phyloP scores from a whole-genome alignment of 2,113 vertebrate species.

The Cairina moschata region DNA sequence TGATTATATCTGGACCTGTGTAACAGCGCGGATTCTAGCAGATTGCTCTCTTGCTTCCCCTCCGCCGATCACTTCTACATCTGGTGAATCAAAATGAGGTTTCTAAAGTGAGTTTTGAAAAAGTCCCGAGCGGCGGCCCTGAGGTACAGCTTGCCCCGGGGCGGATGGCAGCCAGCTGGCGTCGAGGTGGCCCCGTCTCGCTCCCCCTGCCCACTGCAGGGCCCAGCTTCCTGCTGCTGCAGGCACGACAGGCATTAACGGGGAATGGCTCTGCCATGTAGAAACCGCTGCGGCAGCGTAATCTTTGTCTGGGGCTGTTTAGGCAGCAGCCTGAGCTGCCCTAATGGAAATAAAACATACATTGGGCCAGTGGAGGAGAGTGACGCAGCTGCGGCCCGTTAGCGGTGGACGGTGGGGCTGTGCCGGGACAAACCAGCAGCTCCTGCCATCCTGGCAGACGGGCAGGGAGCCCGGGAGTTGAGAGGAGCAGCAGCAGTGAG shows the following conservation, averaged over 20 bases:
- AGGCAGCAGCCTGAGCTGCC: constrained; percentile 5
- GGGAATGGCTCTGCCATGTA: not conserved
- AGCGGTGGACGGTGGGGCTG: not conserved
- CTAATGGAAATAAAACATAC: not conserved
- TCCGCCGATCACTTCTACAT: not conserved
- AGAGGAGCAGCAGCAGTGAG: not conserved
- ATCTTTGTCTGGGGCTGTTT: not conserved
- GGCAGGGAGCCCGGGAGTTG: not conserved
- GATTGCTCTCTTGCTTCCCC: not conserved
- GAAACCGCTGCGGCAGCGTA: constrained; percentile 45
- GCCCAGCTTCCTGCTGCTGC: not conserved
- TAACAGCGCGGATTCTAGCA: not conserved
- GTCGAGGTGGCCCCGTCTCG: not conserved
- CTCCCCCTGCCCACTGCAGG: not conserved
- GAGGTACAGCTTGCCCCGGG: not conserved
- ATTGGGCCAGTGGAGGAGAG: not conserved
- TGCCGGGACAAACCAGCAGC: fast-evolving
- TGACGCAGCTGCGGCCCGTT: fast-evolving
- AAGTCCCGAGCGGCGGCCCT: not conserved
- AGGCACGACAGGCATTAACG: not conserved
- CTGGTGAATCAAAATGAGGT: not conserved
- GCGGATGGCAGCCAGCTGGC: not conserved
- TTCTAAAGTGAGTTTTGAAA: not conserved
- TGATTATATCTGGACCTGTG: not conserved
- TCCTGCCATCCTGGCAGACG: not conserved